Conservation (phyloP, 2,113 vertebrate species). For the Lagopus leucura region DNA sequence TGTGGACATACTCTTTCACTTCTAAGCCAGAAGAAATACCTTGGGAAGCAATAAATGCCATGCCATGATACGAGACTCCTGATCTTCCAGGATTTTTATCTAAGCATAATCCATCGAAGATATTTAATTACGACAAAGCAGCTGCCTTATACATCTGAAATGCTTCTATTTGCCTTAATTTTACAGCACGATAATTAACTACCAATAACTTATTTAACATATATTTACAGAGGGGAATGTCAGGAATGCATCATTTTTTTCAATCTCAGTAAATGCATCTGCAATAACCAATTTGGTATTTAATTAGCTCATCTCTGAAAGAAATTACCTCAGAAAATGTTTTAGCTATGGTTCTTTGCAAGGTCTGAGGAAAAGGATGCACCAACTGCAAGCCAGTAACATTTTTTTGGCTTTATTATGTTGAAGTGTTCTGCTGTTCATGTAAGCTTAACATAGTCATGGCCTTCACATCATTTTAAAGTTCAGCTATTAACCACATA, state of each 20-base stretch:
- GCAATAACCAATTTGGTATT: conserved; percentile 26
- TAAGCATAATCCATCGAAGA: not conserved
- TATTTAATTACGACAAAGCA: conserved; percentile 36
- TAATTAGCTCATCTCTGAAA: conserved; percentile 61
- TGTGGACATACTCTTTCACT: accelerated
- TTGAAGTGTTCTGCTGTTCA: not conserved
- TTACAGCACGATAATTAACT: conserved; percentile 29
- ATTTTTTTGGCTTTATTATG: conserved; percentile 20
- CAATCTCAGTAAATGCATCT: conserved; percentile 5
- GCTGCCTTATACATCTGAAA: conserved; percentile 15
- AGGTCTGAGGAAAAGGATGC: not conserved
- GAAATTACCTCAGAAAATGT: not conserved
- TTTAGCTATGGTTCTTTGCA: not conserved
- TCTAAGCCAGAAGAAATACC: not conserved
- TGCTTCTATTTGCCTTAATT: conserved; percentile 35
- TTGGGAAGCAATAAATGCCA: not conserved
- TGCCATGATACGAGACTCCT: not conserved
- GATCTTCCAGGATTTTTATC: conserved; percentile 12
- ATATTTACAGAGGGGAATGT: conserved; percentile 38
- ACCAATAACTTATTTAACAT: not conserved
- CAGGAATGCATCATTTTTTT: conserved; percentile 19
- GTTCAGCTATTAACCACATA: conserved; percentile 32
- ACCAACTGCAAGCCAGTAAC: conserved; percentile 24
- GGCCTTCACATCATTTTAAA: conserved; percentile 4
- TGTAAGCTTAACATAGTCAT: not conserved